Evolutionary conservation across 2,888 invertebrate genomes (phyloP).

Genomic region (Pristionchus fissidentatus): DNA sequence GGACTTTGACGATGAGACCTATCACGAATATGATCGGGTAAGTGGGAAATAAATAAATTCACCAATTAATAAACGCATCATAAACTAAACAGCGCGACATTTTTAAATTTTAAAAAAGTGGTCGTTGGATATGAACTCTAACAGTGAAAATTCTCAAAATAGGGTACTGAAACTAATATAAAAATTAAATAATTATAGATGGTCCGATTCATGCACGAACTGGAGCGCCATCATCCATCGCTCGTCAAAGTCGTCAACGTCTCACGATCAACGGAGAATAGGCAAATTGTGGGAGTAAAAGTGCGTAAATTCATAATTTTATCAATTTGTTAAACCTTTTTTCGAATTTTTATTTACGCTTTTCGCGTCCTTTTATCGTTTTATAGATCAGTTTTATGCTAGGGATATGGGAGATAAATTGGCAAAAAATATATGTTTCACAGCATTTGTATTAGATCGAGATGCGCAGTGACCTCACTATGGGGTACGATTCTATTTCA

Average conservation of each 20-base stretch:
- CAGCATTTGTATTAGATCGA: too few relatives aligned
- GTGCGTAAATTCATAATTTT: slow-evolving; percentile 48
- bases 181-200: slow-evolving; percentile 54
- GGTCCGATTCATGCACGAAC: slow-evolving; percentile 63
- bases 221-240: slow-evolving; percentile 50
- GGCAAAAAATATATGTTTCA: too few relatives aligned
- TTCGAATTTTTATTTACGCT: too few relatives aligned
- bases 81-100: not conserved
- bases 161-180: too few relatives aligned
- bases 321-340: too few relatives aligned
- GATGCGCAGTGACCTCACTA: too few relatives aligned
- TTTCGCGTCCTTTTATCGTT: too few relatives aligned
- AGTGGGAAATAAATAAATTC: not conserved
- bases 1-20: slow-evolving; percentile 59
- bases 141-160: not conserved
- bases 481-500: too few relatives aligned
- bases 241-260: slow-evolving; percentile 59
- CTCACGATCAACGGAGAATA: slow-evolving; percentile 67
- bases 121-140: not conserved
- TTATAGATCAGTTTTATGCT: too few relatives aligned
- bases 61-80: not conserved
- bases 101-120: not conserved
- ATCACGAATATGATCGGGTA: slow-evolving; percentile 64
- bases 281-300: slow-evolving; percentile 66
- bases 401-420: too few relatives aligned